Evolutionary conservation across 1,140 invertebrate species (phyloP).

Genomic region (Aphis gossypii): DNA sequence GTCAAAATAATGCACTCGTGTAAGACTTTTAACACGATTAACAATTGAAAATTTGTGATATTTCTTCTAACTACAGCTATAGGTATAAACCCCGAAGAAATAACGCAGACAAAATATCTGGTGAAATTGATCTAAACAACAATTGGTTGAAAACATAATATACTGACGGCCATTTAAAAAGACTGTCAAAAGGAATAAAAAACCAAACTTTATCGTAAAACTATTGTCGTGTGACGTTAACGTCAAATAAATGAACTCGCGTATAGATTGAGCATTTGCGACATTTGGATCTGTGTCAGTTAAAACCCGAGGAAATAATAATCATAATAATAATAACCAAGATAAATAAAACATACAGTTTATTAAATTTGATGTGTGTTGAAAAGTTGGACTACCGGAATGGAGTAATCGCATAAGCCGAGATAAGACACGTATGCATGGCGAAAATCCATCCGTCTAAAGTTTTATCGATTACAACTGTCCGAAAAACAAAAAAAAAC

Average conservation of each 20-base stretch:
- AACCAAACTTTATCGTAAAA: not conserved
- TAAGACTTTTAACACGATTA: not conserved
- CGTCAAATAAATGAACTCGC: too few species aligned
- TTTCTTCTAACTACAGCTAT: not conserved
- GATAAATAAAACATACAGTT: not conserved
- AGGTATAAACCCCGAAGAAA: not conserved
- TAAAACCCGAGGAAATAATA: not conserved
- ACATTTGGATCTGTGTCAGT: not conserved
- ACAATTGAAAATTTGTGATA: not conserved
- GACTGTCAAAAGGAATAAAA: not conserved
- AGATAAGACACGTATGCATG: not conserved
- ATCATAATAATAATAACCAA: conserved; percentile 12
- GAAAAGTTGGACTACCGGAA: not conserved
- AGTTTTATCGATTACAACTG: not conserved
- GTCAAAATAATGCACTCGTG: not conserved
- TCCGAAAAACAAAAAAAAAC: not conserved
- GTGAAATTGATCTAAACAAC: not conserved
- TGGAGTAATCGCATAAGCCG: not conserved
- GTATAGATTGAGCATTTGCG: not conserved
- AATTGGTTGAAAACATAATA: not conserved
- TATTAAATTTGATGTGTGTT: not conserved
- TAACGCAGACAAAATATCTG: not conserved
- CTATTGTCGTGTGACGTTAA: too few species aligned
- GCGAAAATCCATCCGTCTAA: not conserved
- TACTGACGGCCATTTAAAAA: not conserved